Evolutionary conservation across 2,113 vertebrate genomes (phyloP).

Genomic region (Eulemur rufifrons): DNA sequence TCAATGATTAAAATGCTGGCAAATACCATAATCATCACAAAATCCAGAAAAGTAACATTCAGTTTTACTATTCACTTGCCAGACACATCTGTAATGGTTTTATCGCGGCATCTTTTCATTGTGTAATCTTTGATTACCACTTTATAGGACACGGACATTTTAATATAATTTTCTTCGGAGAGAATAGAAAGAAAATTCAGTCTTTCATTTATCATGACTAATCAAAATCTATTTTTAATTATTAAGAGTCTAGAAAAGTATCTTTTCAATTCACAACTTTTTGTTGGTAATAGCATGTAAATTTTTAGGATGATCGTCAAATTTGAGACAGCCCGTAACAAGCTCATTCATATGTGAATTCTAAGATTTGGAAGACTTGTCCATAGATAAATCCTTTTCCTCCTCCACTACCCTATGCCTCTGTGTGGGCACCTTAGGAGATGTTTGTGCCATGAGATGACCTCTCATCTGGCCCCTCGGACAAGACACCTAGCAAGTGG

Average conservation of each 20-base stretch:
- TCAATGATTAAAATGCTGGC: background rate
- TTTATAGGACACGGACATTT: background rate
- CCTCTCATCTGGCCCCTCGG: too few species aligned
- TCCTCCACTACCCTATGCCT: background rate
- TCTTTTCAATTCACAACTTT: background rate
- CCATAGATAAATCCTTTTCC: background rate
- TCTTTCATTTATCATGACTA: background rate
- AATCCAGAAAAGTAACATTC: background rate
- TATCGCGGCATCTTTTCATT: background rate
- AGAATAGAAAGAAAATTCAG: background rate
- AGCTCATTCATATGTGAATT: background rate
- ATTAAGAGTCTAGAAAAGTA: background rate
- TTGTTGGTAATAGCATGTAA: background rate
- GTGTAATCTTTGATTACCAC: background rate
- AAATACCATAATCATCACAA: too few species aligned
- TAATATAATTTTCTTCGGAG: background rate
- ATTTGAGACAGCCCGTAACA: background rate
- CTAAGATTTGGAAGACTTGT: background rate
- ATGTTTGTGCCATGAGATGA: rapidly evolving
- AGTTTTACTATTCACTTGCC: background rate
- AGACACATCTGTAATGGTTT: background rate
- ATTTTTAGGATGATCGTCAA: background rate
- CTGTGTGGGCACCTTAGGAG: background rate
- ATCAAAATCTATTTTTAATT: background rate
- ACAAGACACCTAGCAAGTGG: background rate